Percentiles rank a stretch among this genome's conserved stretches.
Conservation (phyloP, 2,797 vertebrate species). For the Eulemur rubriventer region DNA sequence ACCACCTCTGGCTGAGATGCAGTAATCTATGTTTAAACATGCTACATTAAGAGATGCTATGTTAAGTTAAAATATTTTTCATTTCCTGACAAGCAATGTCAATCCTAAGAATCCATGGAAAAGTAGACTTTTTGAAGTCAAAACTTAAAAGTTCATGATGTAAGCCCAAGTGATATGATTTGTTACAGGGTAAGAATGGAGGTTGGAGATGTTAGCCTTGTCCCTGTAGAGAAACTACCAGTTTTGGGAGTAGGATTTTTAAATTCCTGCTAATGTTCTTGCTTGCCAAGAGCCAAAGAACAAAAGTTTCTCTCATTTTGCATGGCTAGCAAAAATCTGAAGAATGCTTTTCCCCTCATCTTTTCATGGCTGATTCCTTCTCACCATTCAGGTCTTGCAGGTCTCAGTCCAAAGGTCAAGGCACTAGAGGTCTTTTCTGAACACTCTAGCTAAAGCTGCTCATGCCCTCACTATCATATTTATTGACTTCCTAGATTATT, state of each 20-base stretch:
- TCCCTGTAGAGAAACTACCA: neutral
- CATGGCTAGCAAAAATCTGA: neutral
- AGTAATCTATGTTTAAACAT: neutral
- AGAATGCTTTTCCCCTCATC: neutral
- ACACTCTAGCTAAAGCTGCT: neutral
- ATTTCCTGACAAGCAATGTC: slow-evolving; percentile 14
- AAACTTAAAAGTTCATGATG: neutral
- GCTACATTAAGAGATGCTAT: neutral
- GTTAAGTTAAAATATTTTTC: slow-evolving; percentile 5
- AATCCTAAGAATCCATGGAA: neutral
- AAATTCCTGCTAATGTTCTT: slow-evolving; percentile 36
- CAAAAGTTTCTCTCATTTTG: neutral
- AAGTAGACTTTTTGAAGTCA: neutral
- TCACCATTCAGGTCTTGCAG: neutral
- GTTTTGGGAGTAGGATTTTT: neutral
- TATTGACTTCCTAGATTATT: neutral
- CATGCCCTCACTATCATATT: neutral
- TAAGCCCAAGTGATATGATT: neutral
- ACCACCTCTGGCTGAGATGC: neutral
- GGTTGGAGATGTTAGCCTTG: neutral
- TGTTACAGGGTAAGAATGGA: neutral
- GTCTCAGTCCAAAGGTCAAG: slow-evolving; percentile 3
- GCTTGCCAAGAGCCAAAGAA: neutral
- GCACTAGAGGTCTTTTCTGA: neutral
- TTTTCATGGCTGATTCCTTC: neutral